Base-by-base conservation (phyloP, 2,113 vertebrate species). In the Falco punctatus region DNA sequence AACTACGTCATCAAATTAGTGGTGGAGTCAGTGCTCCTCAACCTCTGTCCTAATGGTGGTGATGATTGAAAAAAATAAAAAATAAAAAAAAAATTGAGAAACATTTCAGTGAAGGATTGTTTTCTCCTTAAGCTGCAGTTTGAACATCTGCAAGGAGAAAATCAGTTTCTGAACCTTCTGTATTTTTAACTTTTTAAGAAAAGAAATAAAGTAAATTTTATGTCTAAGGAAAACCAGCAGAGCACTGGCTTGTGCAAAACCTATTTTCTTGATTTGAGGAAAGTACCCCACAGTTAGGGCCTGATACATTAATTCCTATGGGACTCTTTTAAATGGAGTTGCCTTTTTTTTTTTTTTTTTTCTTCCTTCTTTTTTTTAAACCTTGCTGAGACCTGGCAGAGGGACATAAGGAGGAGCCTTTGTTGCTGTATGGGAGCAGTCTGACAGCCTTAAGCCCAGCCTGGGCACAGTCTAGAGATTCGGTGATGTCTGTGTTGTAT, bases 91-190 rank as follows among this genome's bases (percentile, higher is more conserved):
- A 75, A 85, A 94, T 95, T 95, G 93, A 91, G 94, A 96, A 97
- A 94, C 97, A 97, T 98, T 98, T 98, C 86, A 98, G 97, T 98
- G 97, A 98, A 98, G 97, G 96, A 97, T 98, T 97, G 96, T 95
- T 98, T 97, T 98, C 97, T 98, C 96, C 97, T 97, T 78, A 28
- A 88, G 93, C 97, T 96, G 94, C 95, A 97, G 88, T 97, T 97
- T 92, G 95, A 97, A 95, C 96, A 97, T 80, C 96, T 97, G 96
- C 94, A 67, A 94, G 97, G 96, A 97, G 97, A 97, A 95, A 97
- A 97, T 97, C 88, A 91, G n/a, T 97, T 98, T 97, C 61, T 89
- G 85, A 98, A 96, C 87, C 91, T 97, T 96, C 88, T 98, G 94
- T 98, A 96, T 98, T 98, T 98, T 98, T 95, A 97, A 98, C 95